phyloP scores from a whole-genome alignment of 2,113 vertebrate genomes.

The Spea multiplicata region DNA sequence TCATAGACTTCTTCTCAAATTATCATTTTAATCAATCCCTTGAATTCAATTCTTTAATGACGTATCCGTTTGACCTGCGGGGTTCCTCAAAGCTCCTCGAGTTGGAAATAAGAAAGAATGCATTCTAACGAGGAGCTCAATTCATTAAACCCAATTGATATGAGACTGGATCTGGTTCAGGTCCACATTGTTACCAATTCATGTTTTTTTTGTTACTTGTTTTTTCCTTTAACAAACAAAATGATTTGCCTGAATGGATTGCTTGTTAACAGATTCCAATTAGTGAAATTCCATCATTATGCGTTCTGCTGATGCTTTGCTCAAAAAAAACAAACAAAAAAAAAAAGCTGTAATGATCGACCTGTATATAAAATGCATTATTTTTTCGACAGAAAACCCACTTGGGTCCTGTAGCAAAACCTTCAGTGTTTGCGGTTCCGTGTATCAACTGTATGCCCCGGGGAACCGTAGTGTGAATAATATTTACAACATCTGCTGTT shows the following conservation, averaged over 20 bases:
- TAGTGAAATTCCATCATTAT: constrained; percentile 5
- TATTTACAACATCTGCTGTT: no score
- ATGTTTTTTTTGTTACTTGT: neutral
- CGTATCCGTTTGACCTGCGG: neutral
- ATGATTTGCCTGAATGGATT: constrained; percentile 5
- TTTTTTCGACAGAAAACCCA: neutral
- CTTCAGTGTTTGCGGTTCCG: no score
- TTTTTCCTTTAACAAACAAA: neutral
- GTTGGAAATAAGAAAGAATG: neutral
- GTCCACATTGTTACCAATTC: neutral
- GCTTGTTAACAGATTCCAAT: constrained; percentile 20
- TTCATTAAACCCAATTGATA: constrained; percentile 19
- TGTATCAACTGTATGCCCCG: no score
- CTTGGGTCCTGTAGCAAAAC: no score
- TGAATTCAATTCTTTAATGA: neutral
- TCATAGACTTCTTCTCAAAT: neutral
- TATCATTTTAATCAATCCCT: neutral
- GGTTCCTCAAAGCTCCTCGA: constrained; percentile 7
- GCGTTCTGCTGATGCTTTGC: neutral
- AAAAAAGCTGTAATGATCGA: neutral
- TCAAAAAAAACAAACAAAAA: neutral
- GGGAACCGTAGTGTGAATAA: no score
- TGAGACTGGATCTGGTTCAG: neutral
- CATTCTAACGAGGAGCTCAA: neutral
- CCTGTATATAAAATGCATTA: neutral